These are phyloP conservation scores for Urocyon cinereoargenteus DNA, from an alignment of 2,797 vertebrate species.

Conservation along the genomic window DNA sequence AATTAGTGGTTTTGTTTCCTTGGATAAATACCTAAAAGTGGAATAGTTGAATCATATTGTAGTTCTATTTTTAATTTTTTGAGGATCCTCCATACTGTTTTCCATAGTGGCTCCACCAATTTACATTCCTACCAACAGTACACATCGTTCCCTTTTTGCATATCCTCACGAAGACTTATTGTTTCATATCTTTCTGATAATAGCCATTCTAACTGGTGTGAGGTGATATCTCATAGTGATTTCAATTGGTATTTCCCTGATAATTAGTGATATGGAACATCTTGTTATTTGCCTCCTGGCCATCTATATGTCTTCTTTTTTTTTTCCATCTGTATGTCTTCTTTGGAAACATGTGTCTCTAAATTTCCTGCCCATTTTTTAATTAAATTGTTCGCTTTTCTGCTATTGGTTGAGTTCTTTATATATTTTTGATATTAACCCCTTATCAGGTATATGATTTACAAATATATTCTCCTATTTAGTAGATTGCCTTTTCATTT, in stretches of 20 bases:
- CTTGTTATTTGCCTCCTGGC: background rate
- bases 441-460: background rate
- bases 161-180: background rate
- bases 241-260: background rate
- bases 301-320: background rate
- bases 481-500: background rate
- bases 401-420: background rate
- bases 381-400: background rate
- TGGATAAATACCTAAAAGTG: background rate
- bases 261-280: background rate
- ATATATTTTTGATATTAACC: background rate
- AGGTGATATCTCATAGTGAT: background rate
- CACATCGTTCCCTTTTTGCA: background rate
- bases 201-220: background rate
- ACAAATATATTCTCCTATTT: background rate
- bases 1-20: background rate
- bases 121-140: background rate
- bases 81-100: background rate
- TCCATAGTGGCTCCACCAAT: background rate
- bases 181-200: background rate
- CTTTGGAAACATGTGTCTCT: background rate
- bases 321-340: background rate
- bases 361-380: background rate
- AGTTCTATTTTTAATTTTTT: background rate
- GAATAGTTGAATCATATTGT: background rate